Evolutionary conservation across 2,797 vertebrate genomes (phyloP).

Genomic region (Coendou prehensilis): DNA sequence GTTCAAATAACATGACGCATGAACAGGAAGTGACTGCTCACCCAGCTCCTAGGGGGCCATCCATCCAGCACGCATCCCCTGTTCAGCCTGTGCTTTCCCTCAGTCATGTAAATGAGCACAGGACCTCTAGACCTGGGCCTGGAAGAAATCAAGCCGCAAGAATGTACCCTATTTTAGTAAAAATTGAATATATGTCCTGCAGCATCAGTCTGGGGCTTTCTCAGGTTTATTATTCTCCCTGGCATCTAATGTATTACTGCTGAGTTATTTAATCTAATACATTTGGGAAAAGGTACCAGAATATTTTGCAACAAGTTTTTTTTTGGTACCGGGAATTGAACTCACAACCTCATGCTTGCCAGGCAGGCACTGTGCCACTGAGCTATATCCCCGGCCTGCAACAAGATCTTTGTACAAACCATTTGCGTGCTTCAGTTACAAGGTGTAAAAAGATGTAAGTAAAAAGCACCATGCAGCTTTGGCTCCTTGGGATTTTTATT

Average conservation of each 20-base stretch:
- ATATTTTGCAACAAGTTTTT: conserved; percentile 26
- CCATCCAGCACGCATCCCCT: conserved; percentile 51
- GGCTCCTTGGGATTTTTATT: conserved; percentile 48
- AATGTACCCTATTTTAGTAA: conserved; percentile 69
- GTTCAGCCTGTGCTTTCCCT: conserved; percentile 56
- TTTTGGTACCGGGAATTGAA: too few relatives aligned
- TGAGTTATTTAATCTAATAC: conserved; percentile 58
- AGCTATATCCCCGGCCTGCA: too few relatives aligned
- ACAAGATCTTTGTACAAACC: conserved; percentile 32
- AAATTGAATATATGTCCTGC: conserved; percentile 60
- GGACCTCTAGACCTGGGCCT: conserved; percentile 45
- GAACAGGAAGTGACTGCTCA: conserved; percentile 24
- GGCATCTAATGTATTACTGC: conserved; percentile 17
- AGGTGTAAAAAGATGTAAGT: conserved; percentile 8
- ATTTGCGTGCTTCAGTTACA: background rate
- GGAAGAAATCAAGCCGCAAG: conserved; percentile 60
- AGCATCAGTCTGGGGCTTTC: conserved; percentile 46
- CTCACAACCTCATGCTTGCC: too few relatives aligned
- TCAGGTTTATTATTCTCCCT: conserved; percentile 31
- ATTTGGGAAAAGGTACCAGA: background rate
- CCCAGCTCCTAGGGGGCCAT: conserved; percentile 15
- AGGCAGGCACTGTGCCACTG: too few relatives aligned
- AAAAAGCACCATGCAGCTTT: background rate
- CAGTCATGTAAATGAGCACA: conserved; percentile 66
- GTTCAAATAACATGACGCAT: background rate